phyloP scores from a whole-genome alignment of 1,140 invertebrate genomes.

The Campoletis sonorensis region DNA sequence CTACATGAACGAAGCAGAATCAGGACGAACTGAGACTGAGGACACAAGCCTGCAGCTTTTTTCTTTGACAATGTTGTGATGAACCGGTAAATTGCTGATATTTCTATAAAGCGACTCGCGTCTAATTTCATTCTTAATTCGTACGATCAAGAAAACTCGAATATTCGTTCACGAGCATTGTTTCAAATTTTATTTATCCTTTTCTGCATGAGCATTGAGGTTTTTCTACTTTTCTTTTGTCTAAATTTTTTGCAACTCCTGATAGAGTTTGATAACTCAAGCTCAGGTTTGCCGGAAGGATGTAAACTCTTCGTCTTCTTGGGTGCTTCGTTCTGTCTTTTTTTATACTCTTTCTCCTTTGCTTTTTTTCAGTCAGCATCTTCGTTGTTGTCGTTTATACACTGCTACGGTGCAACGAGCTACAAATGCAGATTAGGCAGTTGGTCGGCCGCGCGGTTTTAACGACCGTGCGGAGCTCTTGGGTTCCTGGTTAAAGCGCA shows the following conservation, averaged over 20 bases:
- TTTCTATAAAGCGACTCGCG: neutral
- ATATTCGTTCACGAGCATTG: neutral
- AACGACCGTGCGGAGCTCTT: conserved; percentile 47
- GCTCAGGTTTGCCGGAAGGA: neutral
- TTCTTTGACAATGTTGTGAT: neutral
- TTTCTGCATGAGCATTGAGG: neutral
- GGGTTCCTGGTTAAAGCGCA: conserved; percentile 51
- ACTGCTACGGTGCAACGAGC: conserved; percentile 44
- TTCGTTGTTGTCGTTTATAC: conserved; percentile 40
- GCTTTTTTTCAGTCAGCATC: neutral
- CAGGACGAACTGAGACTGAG: neutral
- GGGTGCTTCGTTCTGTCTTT: conserved; percentile 20
- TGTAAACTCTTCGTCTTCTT: conserved; percentile 9
- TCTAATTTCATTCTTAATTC: neutral
- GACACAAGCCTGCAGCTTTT: neutral
- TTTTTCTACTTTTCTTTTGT: neutral
- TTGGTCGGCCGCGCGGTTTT: conserved; percentile 55
- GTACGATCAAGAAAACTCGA: neutral
- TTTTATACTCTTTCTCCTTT: conserved; percentile 23
- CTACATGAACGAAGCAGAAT: neutral
- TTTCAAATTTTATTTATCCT: neutral
- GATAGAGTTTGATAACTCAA: neutral
- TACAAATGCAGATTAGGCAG: conserved; percentile 65
- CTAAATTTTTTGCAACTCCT: neutral
- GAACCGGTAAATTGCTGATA: neutral